A percentile compares a stretch with the other conserved stretches of the same genome.
Evolutionary conservation across 1,140 invertebrate genomes (phyloP).

Genomic region (Nautilus pompilius): DNA sequence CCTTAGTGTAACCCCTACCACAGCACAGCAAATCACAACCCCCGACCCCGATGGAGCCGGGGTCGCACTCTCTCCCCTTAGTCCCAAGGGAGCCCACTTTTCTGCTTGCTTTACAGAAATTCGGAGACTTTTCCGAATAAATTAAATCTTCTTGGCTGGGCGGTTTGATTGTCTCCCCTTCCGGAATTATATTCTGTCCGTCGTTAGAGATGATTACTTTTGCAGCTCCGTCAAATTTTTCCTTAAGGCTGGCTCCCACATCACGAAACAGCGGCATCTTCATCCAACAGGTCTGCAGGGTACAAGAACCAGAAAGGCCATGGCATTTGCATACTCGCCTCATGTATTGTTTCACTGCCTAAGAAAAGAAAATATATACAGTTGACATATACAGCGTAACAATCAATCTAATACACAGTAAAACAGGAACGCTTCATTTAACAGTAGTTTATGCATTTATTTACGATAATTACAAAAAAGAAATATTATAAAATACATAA

Average conservation of each 20-base stretch:
- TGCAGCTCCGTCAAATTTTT: conserved; percentile 77
- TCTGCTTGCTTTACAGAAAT: conserved; percentile 71
- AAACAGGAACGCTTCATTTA: too few relatives aligned
- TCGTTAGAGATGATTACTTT: conserved; percentile 62
- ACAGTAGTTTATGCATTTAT: too few relatives aligned
- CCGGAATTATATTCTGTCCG: conserved; percentile 33
- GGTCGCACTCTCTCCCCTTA: conserved; percentile 50
- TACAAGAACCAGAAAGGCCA: conserved; percentile 92
- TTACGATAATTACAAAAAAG: too few relatives aligned
- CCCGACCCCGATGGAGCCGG: conserved; percentile 46
- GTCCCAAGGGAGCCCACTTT: conserved; percentile 41
- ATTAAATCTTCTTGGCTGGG: conserved; percentile 86
- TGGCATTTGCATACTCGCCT: conserved; percentile 80
- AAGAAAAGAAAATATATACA: conserved; percentile 13
- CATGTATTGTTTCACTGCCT: conserved; percentile 45
- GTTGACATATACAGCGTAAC: background rate
- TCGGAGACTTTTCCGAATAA: conserved; percentile 81
- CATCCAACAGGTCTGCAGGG: conserved; percentile 91
- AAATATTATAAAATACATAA: too few relatives aligned
- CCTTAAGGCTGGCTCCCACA: conserved; percentile 75
- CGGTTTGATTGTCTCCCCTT: conserved; percentile 58
- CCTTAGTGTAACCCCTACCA: conserved; percentile 33
- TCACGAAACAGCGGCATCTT: conserved; percentile 79
- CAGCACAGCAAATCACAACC: conserved; percentile 59
- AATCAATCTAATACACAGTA: too few relatives aligned